A percentile compares a stretch with the other conserved stretches of the same genome.
These are phyloP conservation scores for Amphiprion percula DNA, from an alignment of 2,113 vertebrate species.

Conservation along the genomic window DNA sequence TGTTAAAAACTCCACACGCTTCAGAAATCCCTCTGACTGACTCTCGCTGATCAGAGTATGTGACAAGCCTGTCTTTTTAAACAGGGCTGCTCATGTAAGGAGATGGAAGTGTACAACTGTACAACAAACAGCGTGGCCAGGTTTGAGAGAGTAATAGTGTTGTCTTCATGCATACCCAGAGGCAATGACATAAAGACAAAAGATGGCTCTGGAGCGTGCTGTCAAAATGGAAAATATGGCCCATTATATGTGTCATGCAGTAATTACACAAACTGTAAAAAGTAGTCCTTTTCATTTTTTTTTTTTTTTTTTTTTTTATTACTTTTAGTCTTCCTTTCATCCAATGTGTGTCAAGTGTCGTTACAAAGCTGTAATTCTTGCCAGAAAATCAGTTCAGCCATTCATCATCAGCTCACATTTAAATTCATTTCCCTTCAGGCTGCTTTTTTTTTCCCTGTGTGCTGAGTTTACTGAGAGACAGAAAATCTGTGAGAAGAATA, in stretches of 20 bases:
- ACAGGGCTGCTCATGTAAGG: conserved; percentile 63
- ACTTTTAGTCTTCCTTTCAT: conserved; percentile 78
- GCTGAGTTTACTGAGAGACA: conserved; percentile 68
- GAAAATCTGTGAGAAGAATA: conserved; percentile 71
- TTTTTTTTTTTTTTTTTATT: conserved; percentile 57
- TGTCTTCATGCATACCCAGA: conserved; percentile 80
- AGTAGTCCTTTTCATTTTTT: conserved; percentile 60
- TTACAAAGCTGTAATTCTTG: conserved; percentile 81
- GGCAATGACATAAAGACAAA: conserved; percentile 79
- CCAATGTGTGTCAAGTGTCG: conserved; percentile 82
- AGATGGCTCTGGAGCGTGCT: conserved; percentile 72
- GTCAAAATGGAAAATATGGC: conserved; percentile 77
- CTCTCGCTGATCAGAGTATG: conserved; percentile 80
- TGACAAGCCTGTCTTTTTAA: conserved; percentile 78
- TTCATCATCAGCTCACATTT: conserved; percentile 84
- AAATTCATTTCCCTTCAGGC: conserved; percentile 83
- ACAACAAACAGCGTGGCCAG: conserved; percentile 69
- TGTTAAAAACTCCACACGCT: conserved; percentile 85
- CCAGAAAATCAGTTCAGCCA: conserved; percentile 78
- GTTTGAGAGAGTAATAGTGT: conserved; percentile 71
- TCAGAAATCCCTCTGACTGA: conserved; percentile 75
- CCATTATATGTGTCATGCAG: conserved; percentile 77
- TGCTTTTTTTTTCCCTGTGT: conserved; percentile 58
- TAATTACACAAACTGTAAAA: conserved; percentile 79
- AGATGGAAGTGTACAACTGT: conserved; percentile 74